Base-by-base conservation (phyloP, 2,888 invertebrate species). In the Ophraella communa region DNA sequence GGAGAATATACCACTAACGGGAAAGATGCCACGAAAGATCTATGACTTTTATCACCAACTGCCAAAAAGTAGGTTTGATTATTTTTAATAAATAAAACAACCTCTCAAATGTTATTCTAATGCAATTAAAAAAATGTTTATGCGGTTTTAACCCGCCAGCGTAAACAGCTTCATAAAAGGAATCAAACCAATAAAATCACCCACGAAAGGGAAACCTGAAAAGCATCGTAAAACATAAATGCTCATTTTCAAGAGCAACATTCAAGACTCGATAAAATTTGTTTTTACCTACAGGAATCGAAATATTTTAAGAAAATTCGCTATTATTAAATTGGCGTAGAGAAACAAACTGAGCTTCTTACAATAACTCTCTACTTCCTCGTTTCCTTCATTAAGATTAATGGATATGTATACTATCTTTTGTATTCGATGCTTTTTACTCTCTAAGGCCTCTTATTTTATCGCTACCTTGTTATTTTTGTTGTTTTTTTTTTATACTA, bases 331-430 rank as follows among this genome's bases (percentile, higher is more conserved):
- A 56, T 45, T 56, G 45, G 56, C 56, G 30, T n/a, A 42, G 18
- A 49, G 21, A 49, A 52, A 60, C 60, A 30, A 60, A 52, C 52
- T 44, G 18, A 60, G 27, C 59, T 52, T 42, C 58, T 42, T 52
- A 51, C 33, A 58, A 63, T 63, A 63, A 60, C 49, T 66, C 23
- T n/a, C n/a, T n/a, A 58, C 47, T 30, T 62, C 59, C 21, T 33
- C 51, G 51, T 57, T 60, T 64, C 33, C 51, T 55, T 67, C 64
- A 56, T 67, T 55, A 55, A 55, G 64, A 67, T 67, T 61, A 64
- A 67, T 49, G 66, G 17, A 47, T 44, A 44, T 62, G 58, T 65
- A 49, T 30, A 59, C 55, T 65, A 58, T 51, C 62, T 44, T 62
- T 62, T 59, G 62, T 65, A 35, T 57, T 65, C 58, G 51, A 62